Base-by-base conservation (phyloP, 2,113 vertebrate species). In the Aspidoscelis tigris region DNA sequence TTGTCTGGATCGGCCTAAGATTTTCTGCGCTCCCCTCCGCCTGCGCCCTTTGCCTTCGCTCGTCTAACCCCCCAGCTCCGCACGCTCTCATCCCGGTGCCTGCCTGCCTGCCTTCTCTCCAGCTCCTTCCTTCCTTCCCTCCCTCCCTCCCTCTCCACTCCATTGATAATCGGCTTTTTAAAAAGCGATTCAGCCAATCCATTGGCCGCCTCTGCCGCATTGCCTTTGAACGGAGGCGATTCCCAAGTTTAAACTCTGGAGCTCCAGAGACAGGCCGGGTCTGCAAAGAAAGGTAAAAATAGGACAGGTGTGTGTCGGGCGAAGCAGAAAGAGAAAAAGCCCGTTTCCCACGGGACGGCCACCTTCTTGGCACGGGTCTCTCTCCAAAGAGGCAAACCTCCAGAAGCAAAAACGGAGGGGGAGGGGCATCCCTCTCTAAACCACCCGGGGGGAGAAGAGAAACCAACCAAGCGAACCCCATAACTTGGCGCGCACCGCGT, bases 51-150 rank as follows among this genome's bases (percentile, higher is more conserved):
- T 43, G 77, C 82, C 88, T 50, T 70, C 6, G 9, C 33, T 79
- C 93, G 79, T 82, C 87, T 39, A 33, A 87, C 85, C 81, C 81
- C 83, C 79, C 12, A 76, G 80, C 61, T 41, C 75, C 47, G 68
- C 68, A 3, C 86, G 84, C 85, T 84, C 78, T 87, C 65, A 1
- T 18, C 41, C 50, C 39, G 18, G 8, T 61, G 14, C 18, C 58
- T 61, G 33, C 33, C 33, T 33, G 33, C 33, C 33, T 33, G 33
- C 33, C 33, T 33, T 33, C 33, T 33, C 33, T 33, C 33, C 33
- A 33, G 33, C 33, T 33, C 55, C 55, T 9, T 55, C 14, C 55
- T 55, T 55, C 55, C 14, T 55, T 11, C 11, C 14, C 7, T 55
- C 14, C 55, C 14, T 61, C 18, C 14, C 4, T 18, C 58, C 58